Evolutionary conservation across 2,113 vertebrate genomes (phyloP).

Genomic region (Vimba vimba): DNA sequence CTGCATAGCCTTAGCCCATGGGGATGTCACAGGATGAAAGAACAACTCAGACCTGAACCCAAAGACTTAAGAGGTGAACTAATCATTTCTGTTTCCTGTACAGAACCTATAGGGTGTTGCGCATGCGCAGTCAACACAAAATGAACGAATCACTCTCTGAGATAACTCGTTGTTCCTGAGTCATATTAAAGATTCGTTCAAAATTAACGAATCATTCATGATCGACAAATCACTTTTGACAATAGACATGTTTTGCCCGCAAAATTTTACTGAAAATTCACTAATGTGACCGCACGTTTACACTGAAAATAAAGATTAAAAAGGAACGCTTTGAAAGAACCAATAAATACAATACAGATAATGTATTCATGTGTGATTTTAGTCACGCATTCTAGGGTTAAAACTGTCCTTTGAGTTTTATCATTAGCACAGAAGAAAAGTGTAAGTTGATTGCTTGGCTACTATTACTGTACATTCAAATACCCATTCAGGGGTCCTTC

Average conservation of each 20-base stretch:
- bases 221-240: neutral
- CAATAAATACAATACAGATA: neutral
- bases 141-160: too few species aligned
- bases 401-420: neutral
- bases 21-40: too few species aligned
- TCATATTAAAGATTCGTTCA: too few species aligned
- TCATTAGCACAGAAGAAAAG: neutral
- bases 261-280: too few species aligned
- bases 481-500: constrained; percentile 3
- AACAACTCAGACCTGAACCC: neutral
- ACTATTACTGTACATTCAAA: neutral
- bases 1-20: too few species aligned
- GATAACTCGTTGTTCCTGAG: too few species aligned
- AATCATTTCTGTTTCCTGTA: neutral
- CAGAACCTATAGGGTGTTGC: too few species aligned
- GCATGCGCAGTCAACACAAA: too few species aligned
- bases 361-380: neutral
- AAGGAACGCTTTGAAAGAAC: neutral
- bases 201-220: too few species aligned
- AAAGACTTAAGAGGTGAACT: too few species aligned
- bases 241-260: neutral
- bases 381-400: neutral
- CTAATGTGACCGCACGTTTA: neutral
- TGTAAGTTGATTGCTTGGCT: neutral
- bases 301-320: neutral